Evolutionary conservation across 2,113 vertebrate genomes (phyloP).

Genomic region (Dolichallabes microphthalmus): DNA sequence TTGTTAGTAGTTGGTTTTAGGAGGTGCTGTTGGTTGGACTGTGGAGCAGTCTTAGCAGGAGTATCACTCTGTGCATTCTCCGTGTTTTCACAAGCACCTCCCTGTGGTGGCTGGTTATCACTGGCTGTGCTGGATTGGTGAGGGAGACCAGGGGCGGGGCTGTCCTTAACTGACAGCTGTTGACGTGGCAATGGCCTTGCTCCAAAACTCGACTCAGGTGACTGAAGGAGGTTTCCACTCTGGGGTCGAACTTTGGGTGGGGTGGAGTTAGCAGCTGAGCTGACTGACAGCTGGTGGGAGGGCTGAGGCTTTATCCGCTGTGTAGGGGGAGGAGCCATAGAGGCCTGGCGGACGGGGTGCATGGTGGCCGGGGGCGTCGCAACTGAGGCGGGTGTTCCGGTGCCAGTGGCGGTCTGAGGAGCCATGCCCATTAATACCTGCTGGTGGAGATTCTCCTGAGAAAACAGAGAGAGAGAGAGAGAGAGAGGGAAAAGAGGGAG

Average conservation of each 20-base stretch:
- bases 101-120: conserved; percentile 64
- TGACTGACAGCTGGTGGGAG: conserved; percentile 69
- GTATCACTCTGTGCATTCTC: conserved; percentile 71
- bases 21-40: conserved; percentile 72
- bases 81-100: conserved; percentile 56
- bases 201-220: conserved; percentile 79
- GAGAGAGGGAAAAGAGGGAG: too few relatives aligned
- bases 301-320: conserved; percentile 73
- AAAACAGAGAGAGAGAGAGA: background rate
- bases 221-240: conserved; percentile 88
- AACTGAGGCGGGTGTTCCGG: conserved; percentile 71
- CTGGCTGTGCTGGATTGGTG: conserved; percentile 74
- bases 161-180: conserved; percentile 82
- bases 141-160: conserved; percentile 75
- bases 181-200: conserved; percentile 71
- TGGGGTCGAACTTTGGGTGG: conserved; percentile 84
- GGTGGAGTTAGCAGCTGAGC: conserved; percentile 69
- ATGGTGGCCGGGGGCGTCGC: conserved; percentile 77
- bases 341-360: conserved; percentile 71
- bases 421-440: conserved; percentile 74
- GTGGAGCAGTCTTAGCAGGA: conserved; percentile 59
- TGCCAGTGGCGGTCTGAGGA: conserved; percentile 70
- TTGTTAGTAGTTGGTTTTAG: conserved; percentile 74
- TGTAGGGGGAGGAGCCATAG: conserved; percentile 62
- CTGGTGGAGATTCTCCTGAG: conserved; percentile 75